Evolutionary conservation across 1,140 invertebrate genomes (phyloP), one percentile per base, ranked within the genome.

Genomic region (Semibalanus balanoides): DNA sequence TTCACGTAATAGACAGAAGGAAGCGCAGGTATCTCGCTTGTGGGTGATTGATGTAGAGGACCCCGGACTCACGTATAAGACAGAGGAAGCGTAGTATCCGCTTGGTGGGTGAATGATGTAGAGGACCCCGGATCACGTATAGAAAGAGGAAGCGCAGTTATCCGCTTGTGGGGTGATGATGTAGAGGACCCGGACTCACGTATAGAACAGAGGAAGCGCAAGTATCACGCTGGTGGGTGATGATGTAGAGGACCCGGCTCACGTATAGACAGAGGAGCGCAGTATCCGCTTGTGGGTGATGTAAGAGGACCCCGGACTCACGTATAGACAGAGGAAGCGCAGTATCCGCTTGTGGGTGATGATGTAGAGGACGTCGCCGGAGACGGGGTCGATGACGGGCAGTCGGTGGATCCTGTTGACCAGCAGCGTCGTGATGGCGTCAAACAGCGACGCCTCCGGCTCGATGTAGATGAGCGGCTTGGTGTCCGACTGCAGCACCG

Each of bases 51-150:
- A n/a, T n/a, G n/a, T n/a, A n/a, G n/a, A n/a, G n/a, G n/a, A n/a
- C 97, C n/a, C n/a, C n/a, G n/a, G n/a, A 92, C 95, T 96, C 88
- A 99, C 96, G 88, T 98, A 99, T 84, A 99, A n/a, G 89, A 86
- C 97, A 98, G 74, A 99, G 89, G 86, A 99, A 99, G 83, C 96
- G 91, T 76, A 99, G 89, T 85, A 99, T 98, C 82, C 97, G 89
- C 86, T 99, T 99, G n/a, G 85, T 99, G 97, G 74, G 97, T 99
- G 78, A n/a, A n/a, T 89, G 83, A 99, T 98, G 84, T 99, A 99
- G 75, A n/a, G n/a, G n/a, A n/a, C n/a, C n/a, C n/a, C n/a, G n/a
- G n/a, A 98, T 89, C 79, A 99, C 97, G 85, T 99, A 40, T 40
- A 40, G 35, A 17, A 5, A 40, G 17, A 40, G 35, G 35, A 40